phyloP scores from a whole-genome alignment of 2,113 vertebrate species.

The Lamprotornis superbus region DNA sequence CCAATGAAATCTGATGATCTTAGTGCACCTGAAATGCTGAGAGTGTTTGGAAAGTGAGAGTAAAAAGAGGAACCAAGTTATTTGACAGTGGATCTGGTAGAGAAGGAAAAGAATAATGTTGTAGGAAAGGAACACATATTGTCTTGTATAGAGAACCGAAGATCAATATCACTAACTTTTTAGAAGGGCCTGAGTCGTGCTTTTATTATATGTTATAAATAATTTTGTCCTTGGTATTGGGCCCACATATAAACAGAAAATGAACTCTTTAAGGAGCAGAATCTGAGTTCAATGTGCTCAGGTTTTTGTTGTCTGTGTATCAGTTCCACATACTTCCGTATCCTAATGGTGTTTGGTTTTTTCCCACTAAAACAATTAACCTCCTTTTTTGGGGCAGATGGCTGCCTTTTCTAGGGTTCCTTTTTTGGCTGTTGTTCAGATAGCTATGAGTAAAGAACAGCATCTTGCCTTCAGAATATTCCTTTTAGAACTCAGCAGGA shows the following conservation, averaged over 20 bases:
- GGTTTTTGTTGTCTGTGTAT: background rate
- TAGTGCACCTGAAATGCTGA: background rate
- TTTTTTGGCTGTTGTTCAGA: background rate
- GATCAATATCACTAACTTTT: conserved; percentile 58
- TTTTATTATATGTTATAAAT: conserved; percentile 52
- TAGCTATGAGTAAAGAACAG: background rate
- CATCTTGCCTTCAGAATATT: background rate
- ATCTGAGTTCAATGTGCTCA: background rate
- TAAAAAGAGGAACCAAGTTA: conserved; percentile 16
- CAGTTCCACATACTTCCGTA: background rate
- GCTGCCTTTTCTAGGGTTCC: background rate
- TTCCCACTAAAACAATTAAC: background rate
- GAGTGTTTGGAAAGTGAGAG: conserved; percentile 11
- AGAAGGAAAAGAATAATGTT: conserved; percentile 46
- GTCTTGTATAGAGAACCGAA: conserved; percentile 29
- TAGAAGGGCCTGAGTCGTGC: conserved; percentile 3
- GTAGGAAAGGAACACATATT: conserved; percentile 29
- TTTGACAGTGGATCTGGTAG: conserved; percentile 43
- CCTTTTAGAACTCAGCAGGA: background rate
- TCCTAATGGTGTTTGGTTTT: background rate
- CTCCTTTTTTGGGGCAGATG: rapidly evolving
- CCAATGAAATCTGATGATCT: background rate
- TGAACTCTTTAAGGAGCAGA: background rate
- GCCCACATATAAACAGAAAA: background rate
- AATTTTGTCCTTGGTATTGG: conserved; percentile 1